phyloP scores from a whole-genome alignment of 2,888 invertebrate genomes.

The Chironomus riparius region DNA sequence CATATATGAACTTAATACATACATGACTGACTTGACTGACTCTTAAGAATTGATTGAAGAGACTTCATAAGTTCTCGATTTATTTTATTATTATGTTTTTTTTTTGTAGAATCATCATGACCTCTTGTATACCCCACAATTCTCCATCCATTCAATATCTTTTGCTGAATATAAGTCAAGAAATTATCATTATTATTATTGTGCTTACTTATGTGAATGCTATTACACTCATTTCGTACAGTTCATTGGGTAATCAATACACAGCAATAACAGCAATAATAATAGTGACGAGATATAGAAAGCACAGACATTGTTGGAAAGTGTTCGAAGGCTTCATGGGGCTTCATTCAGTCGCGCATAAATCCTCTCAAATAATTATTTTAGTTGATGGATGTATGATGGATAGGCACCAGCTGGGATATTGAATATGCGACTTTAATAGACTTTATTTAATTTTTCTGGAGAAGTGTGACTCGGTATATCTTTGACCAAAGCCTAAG shows the following conservation, averaged over 20 bases:
- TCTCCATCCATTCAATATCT: not conserved
- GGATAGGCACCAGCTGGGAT: too few species aligned
- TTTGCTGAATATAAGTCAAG: not conserved
- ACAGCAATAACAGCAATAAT: not conserved
- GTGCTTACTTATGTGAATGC: not conserved
- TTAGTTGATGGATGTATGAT: too few species aligned
- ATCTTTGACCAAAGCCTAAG: too few species aligned
- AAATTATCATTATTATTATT: not conserved
- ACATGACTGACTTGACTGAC: not conserved
- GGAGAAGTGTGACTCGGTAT: too few species aligned
- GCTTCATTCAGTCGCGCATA: too few species aligned
- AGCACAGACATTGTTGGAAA: too few species aligned
- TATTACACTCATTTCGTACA: not conserved
- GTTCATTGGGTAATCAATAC: not conserved
- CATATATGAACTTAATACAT: not conserved
- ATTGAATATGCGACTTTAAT: too few species aligned
- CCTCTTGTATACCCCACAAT: not conserved
- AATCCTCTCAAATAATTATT: too few species aligned
- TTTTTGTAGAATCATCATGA: not conserved
- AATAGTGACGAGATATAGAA: too few species aligned
- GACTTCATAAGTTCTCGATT: not conserved
- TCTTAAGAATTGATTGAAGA: too few species aligned
- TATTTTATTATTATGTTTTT: not conserved
- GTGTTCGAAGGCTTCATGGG: too few species aligned
- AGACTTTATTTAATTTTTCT: too few species aligned